Base-by-base conservation (phyloP, 1,140 invertebrate species). In the Drosophila tristis region DNA sequence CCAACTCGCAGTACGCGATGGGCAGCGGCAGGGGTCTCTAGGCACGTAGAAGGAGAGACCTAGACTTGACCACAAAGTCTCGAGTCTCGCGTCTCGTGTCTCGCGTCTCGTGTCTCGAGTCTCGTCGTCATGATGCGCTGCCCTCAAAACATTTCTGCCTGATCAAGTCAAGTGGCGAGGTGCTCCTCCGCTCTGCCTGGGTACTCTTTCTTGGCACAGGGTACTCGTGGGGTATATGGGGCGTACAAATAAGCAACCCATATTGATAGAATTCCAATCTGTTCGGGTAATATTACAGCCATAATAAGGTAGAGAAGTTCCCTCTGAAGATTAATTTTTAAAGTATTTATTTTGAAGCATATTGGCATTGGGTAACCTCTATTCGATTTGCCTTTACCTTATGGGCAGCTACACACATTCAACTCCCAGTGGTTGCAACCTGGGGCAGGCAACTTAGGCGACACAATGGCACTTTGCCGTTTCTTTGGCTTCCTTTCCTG, bases 401-500 rank as follows among this genome's bases (percentile, higher is more conserved):
- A 4, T 25, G 23, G 23, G 23, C 2, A 25, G 4, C 26, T 6
- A 54, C 60, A 63, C 78, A 56, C 23, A 25, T 3, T 25, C 20
- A 20, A 20, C 26, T 61, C 56, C 55, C 62, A 26, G 35, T 58
- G 76, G 78, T 64, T 80, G 72, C 78, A 80, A 71, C 77, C 55
- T 58, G 66, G 49, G 77, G 58, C 58, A 64, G 51, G 51, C 42
- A n/a, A 57, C 73, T 57, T 58, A 45, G 51, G 61, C 53, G 81
- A 86, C 66, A 78, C 71, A 57, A 72, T 78, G 64, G 50, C 73
- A 57, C 65, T 60, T 75, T 57, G 74, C 59, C 59, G 55, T 87
- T 87, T 71, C 62, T 70, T 11, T 87, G 78, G 82, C 75, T 86
- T 86, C 82, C 82, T 86, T 86, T 86, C 82, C 82, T 86, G 84